Base-by-base conservation (phyloP, 1,140 invertebrate genomes). In the Microplitis demolitor region DNA sequence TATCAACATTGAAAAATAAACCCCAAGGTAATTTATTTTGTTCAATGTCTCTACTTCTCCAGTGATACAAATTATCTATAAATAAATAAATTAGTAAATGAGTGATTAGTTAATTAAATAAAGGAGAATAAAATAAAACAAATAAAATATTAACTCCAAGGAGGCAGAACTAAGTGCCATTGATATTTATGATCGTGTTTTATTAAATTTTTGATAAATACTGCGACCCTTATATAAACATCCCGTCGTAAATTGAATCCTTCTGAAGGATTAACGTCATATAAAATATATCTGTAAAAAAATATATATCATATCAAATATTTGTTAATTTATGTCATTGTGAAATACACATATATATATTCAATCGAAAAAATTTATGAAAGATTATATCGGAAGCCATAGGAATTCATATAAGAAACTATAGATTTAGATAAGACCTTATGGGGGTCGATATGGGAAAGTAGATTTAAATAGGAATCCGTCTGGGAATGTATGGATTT, bases 241-340 rank as follows among this genome's bases (percentile, higher is more conserved):
- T 99, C 98, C 73, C 97, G 88, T 63, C 97, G 88, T 71, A 99
- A 88, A 89, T 99, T 99, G 82, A 99, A 99, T 0, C 98, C 98
- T 90, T 99, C 97, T 2, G 94, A 92, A 16, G 91, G 92, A 88
- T 98, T 99, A 0, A 98, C 93, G 87, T 98, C 95, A 85, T 98
- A 99, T 34, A 98, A 89, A 66, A 98, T 85, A 80, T 92, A 94
- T 76, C 91, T 92, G 72, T 24, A 83, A 85, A 71, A 45, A 45
- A 8, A 9, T 8, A 45, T 45, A 45, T 24, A 24, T 24, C 24
- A 24, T 24, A 24, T 24, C 24, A 24, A 24, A 24, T 24, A 24
- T 24, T 24, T 24, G 24, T 24, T 2, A 24, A 24, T 2, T 24
- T 2, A 24, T 1, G 0, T 24, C 24, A 1, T 24, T 24, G 24